phyloP scores from a whole-genome alignment of 2,113 vertebrate species.

The Connochaetes taurinus region DNA sequence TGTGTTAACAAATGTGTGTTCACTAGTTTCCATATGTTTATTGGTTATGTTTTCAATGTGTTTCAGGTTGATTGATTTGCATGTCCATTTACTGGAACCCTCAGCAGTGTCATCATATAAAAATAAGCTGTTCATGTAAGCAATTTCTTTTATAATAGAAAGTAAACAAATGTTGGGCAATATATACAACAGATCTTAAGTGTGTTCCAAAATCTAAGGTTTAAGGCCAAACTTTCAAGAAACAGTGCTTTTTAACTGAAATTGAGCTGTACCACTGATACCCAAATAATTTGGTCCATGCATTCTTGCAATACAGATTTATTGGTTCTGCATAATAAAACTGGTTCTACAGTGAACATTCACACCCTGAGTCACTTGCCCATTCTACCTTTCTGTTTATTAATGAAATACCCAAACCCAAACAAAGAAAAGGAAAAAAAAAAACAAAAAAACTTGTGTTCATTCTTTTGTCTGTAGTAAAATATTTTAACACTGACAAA shows the following conservation, averaged over 20 bases:
- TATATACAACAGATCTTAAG: slow-evolving; percentile 1
- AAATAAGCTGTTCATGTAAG: slow-evolving; percentile 54
- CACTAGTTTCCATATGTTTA: slow-evolving; percentile 77
- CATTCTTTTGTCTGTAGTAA: slow-evolving; percentile 40
- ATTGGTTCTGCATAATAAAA: slow-evolving; percentile 46
- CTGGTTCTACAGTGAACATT: background rate
- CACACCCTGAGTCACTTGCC: background rate
- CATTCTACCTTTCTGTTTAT: background rate
- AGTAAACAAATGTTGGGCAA: slow-evolving; percentile 43
- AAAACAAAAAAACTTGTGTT: background rate
- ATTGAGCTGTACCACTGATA: slow-evolving; percentile 34
- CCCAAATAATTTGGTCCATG: background rate
- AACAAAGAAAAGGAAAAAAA: background rate
- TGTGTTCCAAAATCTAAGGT: slow-evolving; percentile 18
- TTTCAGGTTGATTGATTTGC: slow-evolving; percentile 56
- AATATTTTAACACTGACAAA: slow-evolving; percentile 51
- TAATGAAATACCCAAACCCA: background rate
- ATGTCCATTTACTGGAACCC: slow-evolving; percentile 60
- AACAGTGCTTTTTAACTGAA: slow-evolving; percentile 58
- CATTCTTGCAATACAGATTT: slow-evolving; percentile 34
- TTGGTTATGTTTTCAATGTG: slow-evolving; percentile 54
- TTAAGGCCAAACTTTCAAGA: slow-evolving; percentile 43
- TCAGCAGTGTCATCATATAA: slow-evolving; percentile 36
- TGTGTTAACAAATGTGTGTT: slow-evolving; percentile 58
- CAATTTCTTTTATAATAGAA: slow-evolving; percentile 59